phyloP scores from a whole-genome alignment of 1,140 invertebrate species.

The Melitaea cinxia region DNA sequence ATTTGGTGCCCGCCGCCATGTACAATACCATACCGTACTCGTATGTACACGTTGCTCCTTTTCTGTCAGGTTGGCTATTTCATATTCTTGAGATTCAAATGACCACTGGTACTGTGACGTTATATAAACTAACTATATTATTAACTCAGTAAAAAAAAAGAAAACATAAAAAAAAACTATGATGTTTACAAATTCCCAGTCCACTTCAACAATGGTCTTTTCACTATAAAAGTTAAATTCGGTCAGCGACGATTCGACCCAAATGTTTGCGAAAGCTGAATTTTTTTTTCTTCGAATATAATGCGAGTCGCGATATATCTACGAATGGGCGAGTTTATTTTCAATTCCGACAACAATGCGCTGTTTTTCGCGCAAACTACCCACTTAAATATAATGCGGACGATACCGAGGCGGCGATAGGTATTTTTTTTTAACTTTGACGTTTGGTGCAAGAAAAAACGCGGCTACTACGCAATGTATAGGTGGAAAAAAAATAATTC shows the following conservation, averaged over 20 bases:
- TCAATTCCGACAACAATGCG: conserved; percentile 77
- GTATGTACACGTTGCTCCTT: too few relatives aligned
- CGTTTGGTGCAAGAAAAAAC: conserved; percentile 17
- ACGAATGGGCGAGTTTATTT: conserved; percentile 61
- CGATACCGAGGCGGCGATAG: conserved; percentile 60
- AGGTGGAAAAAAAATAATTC: neutral
- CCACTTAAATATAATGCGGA: conserved; percentile 77
- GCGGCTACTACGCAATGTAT: neutral
- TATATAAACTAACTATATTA: too few relatives aligned
- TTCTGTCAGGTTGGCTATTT: too few relatives aligned
- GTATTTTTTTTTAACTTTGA: conserved; percentile 52
- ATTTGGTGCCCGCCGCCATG: too few relatives aligned
- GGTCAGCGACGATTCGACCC: conserved; percentile 13
- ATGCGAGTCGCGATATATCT: conserved; percentile 44
- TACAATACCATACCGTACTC: too few relatives aligned
- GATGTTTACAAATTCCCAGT: too few relatives aligned
- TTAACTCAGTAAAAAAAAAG: too few relatives aligned
- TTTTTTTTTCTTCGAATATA: conserved; percentile 35
- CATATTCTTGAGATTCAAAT: too few relatives aligned
- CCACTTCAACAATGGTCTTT: too few relatives aligned
- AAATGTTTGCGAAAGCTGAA: conserved; percentile 22
- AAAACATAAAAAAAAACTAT: too few relatives aligned
- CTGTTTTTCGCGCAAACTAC: conserved; percentile 76
- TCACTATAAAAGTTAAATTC: conserved; percentile 20
- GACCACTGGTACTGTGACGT: too few relatives aligned